Base-by-base conservation (phyloP, 2,113 vertebrate genomes). In the Solenodon paradoxus region DNA sequence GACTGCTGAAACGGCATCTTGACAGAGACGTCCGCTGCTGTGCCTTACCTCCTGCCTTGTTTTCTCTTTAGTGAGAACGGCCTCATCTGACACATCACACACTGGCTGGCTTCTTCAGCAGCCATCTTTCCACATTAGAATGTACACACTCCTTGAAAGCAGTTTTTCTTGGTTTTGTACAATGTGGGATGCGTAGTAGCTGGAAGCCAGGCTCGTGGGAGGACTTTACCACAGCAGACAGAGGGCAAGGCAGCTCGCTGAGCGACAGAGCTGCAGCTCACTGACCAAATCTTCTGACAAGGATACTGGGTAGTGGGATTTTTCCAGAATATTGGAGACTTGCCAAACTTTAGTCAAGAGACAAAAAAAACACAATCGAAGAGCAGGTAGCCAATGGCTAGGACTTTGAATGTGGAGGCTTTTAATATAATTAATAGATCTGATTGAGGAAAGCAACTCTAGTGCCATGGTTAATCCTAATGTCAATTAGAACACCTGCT, bases 381-480 rank as follows among this genome's bases (percentile, higher is more conserved):
- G 30, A 28, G 40, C 40, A 47, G 51, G 15, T 42, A 6, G 7
- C 15, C 22, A 28, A 5, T 9, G 32, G n/a, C n/a, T n/a, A n/a
- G n/a, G n/a, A n/a, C n/a, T n/a, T n/a, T n/a, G n/a, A n/a, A n/a
- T n/a, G n/a, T n/a, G n/a, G n/a, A n/a, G n/a, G n/a, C n/a, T n/a
- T n/a, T n/a, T n/a, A n/a, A n/a, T n/a, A n/a, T n/a, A n/a, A n/a
- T n/a, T n/a, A n/a, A n/a, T n/a, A n/a, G n/a, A n/a, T n/a, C 40
- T 16, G 53, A 11, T 0, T 16, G 24, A 38, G 20, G 51, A 28
- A 0, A 30, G 53, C 2, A 28, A 6, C 7, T n/a, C 12, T 7
- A n/a, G n/a, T 0, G 17, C 8, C 69, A 9, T 0, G 32, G 55
- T 8, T 5, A 3, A 4, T 59, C 32, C 7, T 7, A 0, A 16